Percentiles rank a stretch among this genome's conserved stretches.
Evolutionary conservation across 2,888 invertebrate species (phyloP).

Genomic region (Hypsopygia costalis): DNA sequence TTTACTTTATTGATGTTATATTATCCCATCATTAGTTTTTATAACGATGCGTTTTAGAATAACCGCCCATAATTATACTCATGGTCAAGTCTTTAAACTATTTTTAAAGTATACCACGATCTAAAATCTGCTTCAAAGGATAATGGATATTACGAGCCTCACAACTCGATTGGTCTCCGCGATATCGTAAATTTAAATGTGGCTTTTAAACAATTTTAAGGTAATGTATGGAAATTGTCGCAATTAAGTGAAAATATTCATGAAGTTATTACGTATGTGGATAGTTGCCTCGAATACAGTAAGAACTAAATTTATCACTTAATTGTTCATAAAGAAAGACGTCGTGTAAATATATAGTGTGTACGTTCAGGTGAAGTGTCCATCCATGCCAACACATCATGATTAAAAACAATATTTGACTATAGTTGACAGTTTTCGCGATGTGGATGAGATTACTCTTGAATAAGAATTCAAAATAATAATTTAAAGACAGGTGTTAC

Average conservation of each 20-base stretch:
- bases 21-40: slow-evolving; percentile 74
- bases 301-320: no score
- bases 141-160: slow-evolving; percentile 43
- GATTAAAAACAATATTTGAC: no score
- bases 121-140: slow-evolving; percentile 57
- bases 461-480: no score
- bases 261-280: slow-evolving; percentile 38
- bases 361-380: no score
- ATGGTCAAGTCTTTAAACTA: slow-evolving; percentile 66
- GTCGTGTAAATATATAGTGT: no score
- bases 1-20: slow-evolving; percentile 74
- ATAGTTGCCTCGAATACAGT: slow-evolving; percentile 12
- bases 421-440: no score
- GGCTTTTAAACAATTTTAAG: slow-evolving; percentile 36
- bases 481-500: no score
- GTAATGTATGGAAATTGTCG: slow-evolving; percentile 34
- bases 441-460: no score
- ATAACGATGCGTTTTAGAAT: slow-evolving; percentile 55
- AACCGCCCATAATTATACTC: slow-evolving; percentile 69
- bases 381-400: no score
- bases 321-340: no score
- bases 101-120: slow-evolving; percentile 65
- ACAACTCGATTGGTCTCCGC: slow-evolving; percentile 55
- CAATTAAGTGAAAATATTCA: slow-evolving; percentile 29
- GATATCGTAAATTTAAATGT: slow-evolving; percentile 40